A percentile compares a stretch with the other conserved stretches of the same genome.
Evolutionary conservation across 2,113 vertebrate species (phyloP).

Genomic region (Psammodynastes pulverulentus): DNA sequence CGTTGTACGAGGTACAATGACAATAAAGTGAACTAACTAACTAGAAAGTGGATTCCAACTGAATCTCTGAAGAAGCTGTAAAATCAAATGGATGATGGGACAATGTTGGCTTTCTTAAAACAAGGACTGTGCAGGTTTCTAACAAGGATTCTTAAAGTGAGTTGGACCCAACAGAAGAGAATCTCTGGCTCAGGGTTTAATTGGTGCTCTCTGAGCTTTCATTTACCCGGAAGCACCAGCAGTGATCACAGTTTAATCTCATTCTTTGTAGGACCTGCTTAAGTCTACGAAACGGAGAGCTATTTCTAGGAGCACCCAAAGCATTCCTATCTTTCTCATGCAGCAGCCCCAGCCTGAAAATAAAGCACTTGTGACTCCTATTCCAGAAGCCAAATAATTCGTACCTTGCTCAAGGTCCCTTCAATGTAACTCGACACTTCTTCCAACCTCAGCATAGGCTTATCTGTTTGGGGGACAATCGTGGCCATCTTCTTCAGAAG

Average conservation of each 20-base stretch:
- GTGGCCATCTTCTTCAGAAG: slow-evolving; percentile 86
- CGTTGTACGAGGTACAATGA: too few relatives aligned
- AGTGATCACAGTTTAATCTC: not conserved
- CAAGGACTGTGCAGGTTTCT: not conserved
- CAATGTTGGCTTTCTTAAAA: not conserved
- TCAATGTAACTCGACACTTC: slow-evolving; percentile 91
- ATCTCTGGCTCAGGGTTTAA: not conserved
- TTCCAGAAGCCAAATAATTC: not conserved
- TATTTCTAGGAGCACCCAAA: not conserved
- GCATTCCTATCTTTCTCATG: not conserved
- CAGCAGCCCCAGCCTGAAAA: not conserved
- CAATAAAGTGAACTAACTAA: too few relatives aligned
- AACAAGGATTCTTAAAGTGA: not conserved
- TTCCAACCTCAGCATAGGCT: slow-evolving; percentile 83
- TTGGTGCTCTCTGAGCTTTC: not conserved
- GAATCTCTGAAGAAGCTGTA: not conserved
- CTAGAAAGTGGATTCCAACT: not conserved
- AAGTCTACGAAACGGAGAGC: not conserved
- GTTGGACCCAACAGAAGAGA: not conserved
- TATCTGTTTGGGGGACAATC: slow-evolving; percentile 81
- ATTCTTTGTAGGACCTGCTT: not conserved
- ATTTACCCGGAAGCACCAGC: not conserved
- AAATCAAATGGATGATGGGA: not conserved
- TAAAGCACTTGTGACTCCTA: not conserved
- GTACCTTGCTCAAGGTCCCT: slow-evolving; percentile 83